Evolutionary conservation across 2,888 invertebrate genomes (phyloP), one percentile per base, ranked within the genome.

Genomic region (Microctonus hyperodae): DNA sequence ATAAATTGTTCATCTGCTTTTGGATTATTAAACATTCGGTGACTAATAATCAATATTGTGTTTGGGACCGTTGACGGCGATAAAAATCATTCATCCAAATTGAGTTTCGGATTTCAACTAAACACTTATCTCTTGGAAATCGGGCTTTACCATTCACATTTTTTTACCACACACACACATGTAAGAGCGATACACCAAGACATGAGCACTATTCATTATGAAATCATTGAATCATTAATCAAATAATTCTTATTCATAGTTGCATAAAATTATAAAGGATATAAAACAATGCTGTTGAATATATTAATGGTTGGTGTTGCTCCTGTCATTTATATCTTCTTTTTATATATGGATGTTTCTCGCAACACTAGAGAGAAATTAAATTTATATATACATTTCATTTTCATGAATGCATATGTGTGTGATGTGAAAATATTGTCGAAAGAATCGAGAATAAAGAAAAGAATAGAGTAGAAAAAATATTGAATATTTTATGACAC

Each of bases 231-330:
- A 44, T 44, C 44, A 44, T 44, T n/a, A 44, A 44, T 44, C 44
- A 44, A 44, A 44, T 44, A 44, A 44, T n/a, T 44, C 20, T 44
- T 44, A 44, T 44, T 44, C 44, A 44, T 44, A 44, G 44, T 44
- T 44, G 44, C 44, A 44, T 16, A 44, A 44, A 44, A 44, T 44
- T 16, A 44, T 44, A 44, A 44, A 44, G n/a, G 20, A 44, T 44
- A 44, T 44, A 44, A 44, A 44, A 44, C 44, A 44, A 44, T 44
- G 44, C 44, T 44, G 16, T 44, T 44, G 44, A 44, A 44, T 44
- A 44, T 44, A 44, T 44, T 16, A 44, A 44, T 16, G 44, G 5
- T 44, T 16, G 6, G 16, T 16, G 16, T 7, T 44, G 20, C 44
- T 44, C 44, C 44, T 44, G 44, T 44, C 44, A 44, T 44, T 44